Base-by-base conservation (phyloP, 2,113 vertebrate species). In the Nettapus auritus region DNA sequence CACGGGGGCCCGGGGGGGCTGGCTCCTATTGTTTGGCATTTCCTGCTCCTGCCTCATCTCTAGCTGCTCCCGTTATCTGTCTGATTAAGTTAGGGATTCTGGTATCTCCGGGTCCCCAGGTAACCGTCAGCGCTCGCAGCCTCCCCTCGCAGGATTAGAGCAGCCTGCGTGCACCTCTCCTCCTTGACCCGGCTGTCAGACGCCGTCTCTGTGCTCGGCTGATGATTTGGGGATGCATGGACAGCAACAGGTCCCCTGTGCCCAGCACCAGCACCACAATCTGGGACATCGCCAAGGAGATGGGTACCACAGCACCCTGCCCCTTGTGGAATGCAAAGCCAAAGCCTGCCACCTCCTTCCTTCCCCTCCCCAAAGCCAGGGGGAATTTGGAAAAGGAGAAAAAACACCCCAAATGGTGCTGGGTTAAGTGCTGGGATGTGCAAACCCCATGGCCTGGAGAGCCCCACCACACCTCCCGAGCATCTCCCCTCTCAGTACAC, bases 81-180 rank as follows among this genome's bases (percentile, higher is more conserved):
- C 97, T 98, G 98, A 98, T 98, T 97, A 98, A 97, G 96, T 98
- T 95, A 92, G 97, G 97, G 95, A 98, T 96, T 87, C 95, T 96
- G 93, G 94, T 95, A 90, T 93, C 95, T 95, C 36, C 1, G 82
- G 76, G 96, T 97, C 97, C 97, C 97, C 90, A 95, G 96, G 97
- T 98, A 93, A 94, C 92, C 86, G 91, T 76, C 96, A 94, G 87
- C 2, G 5, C 62, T 78, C 89, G 8, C 15, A 56, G 81, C 91
- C 87, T 96, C 84, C 18, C n/a, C 66, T 48, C 31, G 82, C 60
- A 96, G 89, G 53, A 93, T 68, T 92, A 82, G 73, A 95, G 93
- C 76, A 76, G 93, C 9, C 56, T 93, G 93, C 92, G 8, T n/a
- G 70, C 82, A 92, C 94, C 77, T 94, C 59, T 96, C 86, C 87